Base-by-base conservation (phyloP, 2,888 invertebrate genomes). In the Deroplatys truncata region DNA sequence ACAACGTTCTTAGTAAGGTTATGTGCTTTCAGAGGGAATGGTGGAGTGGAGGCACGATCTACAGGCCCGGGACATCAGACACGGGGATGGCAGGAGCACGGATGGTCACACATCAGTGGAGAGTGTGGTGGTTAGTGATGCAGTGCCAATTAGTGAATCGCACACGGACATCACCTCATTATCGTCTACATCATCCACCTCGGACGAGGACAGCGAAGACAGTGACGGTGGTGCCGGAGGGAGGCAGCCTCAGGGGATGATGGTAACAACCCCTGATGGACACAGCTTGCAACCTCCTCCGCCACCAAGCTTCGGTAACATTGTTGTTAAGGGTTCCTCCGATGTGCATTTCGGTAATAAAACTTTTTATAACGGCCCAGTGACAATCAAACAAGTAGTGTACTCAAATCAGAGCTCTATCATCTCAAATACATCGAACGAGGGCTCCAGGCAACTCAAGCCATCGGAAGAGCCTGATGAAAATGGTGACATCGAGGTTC, bases 341-440 rank as follows among this genome's bases (percentile, higher is more conserved):
- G 96, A 97, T 92, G 95, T 97, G 3, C 96, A 96, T 91, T 95
- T 97, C 91, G 97, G 97, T 0, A 96, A 96, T 92, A 97, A 96
- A 92, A 96, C 96, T 9, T 96, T 96, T 92, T 97, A 97, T 92
- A 96, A 97, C 92, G 97, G 97, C 10, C 97, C 97, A 85, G 97
- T 97, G 28, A 96, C 96, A 72, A 97, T 97, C 91, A 97, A 96
- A 92, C 97, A 97, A 92, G 94, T 97, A 91, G 94, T 97, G 89
- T 95, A 96, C 28, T 93, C 92, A 15, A 92, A 87, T 13, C 56
- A 72, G 7, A 72, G 25, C 20, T 72, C 56, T 20, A 20, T 72
- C 20, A 72, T 72, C 56, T 72, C 56, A 72, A 25, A 72, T 13
- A 10, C 13, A 43, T 43, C 43, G 10, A 43, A 43, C 3, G 56